phyloP scores from a whole-genome alignment of 92 coral and sea anemone species.

The Metridium senile region DNA sequence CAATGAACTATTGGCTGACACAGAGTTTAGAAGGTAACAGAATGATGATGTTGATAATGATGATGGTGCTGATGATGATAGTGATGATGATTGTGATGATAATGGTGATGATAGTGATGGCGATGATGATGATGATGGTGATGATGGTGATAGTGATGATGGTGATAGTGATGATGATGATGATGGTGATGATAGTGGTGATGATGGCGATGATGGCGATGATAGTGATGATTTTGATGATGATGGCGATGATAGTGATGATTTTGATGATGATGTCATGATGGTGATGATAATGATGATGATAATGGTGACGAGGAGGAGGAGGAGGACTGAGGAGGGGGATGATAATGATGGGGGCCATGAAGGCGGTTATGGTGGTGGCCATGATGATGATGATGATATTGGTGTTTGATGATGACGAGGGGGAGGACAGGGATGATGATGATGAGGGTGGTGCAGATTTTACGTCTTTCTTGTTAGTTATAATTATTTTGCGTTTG shows the following conservation, averaged over 20 bases:
- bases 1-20: conserved; percentile 83
- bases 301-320: neutral
- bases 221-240: neutral
- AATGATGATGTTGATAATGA: neutral
- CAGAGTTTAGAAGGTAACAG: conserved; percentile 93
- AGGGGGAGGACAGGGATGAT: neutral
- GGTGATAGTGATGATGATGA: neutral
- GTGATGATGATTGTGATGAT: neutral
- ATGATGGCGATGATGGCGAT: neutral
- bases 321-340: neutral
- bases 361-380: neutral
- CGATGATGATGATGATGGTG: neutral
- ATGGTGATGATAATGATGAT: neutral
- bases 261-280: neutral
- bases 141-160: neutral
- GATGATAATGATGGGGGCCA: neutral
- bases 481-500: neutral
- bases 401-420: too few relatives aligned
- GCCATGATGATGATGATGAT: neutral
- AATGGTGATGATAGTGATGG: neutral
- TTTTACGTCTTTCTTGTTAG: neutral
- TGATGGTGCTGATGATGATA: neutral
- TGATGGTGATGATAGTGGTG: neutral
- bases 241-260: neutral
- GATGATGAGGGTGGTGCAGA: neutral